phyloP scores from a whole-genome alignment of 2,797 vertebrate species.

The Platalea minor region DNA sequence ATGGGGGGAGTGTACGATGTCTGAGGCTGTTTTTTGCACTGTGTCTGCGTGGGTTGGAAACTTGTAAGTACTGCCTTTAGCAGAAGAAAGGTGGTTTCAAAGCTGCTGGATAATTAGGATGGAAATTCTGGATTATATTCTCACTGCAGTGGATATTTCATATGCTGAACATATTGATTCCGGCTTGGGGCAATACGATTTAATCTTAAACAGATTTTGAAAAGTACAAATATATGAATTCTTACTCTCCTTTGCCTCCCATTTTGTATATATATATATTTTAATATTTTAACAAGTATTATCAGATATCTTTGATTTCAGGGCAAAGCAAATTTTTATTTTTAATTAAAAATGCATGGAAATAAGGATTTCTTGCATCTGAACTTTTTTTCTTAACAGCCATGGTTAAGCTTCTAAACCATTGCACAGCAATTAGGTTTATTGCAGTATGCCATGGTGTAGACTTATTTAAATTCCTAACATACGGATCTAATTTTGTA shows the following conservation, averaged over 20 bases:
- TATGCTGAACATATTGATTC: not conserved
- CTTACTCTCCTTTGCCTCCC: not conserved
- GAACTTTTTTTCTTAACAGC: not conserved
- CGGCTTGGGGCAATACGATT: not conserved
- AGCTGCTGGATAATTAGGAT: not conserved
- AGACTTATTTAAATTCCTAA: constrained; percentile 46
- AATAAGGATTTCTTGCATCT: not conserved
- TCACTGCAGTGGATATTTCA: not conserved
- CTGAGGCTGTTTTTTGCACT: not conserved
- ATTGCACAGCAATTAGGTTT: constrained; percentile 32
- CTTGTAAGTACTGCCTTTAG: not conserved
- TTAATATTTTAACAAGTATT: not conserved
- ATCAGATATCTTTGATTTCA: not conserved
- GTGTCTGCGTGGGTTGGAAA: not conserved
- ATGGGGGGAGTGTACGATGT: not conserved
- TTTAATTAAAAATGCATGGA: not conserved
- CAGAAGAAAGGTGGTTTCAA: not conserved
- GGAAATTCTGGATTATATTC: not conserved
- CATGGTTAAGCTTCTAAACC: constrained; percentile 21
- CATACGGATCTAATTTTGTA: constrained; percentile 28
- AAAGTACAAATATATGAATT: not conserved
- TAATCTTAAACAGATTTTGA: not conserved
- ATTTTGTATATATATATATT: not conserved
- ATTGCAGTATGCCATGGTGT: not conserved
- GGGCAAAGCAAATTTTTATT: not conserved